Conservation (phyloP, 2,888 invertebrate genomes). For the Tenthredo distinguenda region DNA sequence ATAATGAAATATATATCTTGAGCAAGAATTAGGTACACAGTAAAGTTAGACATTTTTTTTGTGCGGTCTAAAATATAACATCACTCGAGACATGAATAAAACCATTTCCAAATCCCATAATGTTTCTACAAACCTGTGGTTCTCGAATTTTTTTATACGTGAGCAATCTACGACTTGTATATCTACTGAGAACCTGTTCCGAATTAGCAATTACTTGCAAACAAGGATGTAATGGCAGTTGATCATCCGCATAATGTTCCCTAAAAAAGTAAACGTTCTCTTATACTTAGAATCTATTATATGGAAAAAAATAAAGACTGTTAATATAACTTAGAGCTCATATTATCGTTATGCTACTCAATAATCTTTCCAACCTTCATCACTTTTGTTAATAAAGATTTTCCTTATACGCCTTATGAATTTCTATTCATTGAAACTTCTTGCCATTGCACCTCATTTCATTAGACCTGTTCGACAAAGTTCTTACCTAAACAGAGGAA, state of each 20-base stretch:
- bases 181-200: conserved; percentile 91
- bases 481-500: conserved; percentile 90
- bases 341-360: not conserved
- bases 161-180: conserved; percentile 90
- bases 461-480: not conserved
- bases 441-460: not conserved
- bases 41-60: not conserved
- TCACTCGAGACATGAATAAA: not conserved
- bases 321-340: not conserved
- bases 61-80: not conserved
- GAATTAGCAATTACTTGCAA: conserved; percentile 89
- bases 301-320: conserved; percentile 5
- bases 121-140: conserved; percentile 72
- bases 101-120: not conserved
- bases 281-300: conserved; percentile 42
- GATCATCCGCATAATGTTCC: conserved; percentile 85
- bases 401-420: not conserved
- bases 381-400: not conserved
- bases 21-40: not conserved
- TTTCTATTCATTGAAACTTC: not conserved
- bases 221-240: conserved; percentile 90
- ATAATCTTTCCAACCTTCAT: not conserved
- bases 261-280: conserved; percentile 77
- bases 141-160: conserved; percentile 90
- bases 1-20: conserved; percentile 47